Base-by-base conservation (phyloP, 2,797 vertebrate genomes). In the Sphaeramia orbicularis region DNA sequence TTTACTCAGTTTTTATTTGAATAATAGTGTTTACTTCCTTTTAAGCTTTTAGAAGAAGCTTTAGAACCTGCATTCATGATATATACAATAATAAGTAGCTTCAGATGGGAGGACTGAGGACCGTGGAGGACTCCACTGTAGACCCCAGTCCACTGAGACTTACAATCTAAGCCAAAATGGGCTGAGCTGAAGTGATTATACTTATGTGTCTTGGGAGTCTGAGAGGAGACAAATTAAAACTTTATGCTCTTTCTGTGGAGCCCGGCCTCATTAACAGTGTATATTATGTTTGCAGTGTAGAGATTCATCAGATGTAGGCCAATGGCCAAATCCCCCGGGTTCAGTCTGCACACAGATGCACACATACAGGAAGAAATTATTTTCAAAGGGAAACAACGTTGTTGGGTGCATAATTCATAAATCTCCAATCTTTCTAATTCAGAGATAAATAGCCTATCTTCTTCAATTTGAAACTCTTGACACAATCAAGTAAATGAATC, bases 191-290 rank as follows among this genome's bases (percentile, higher is more conserved):
- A 48, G 37, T 43, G 61, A 67, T 75, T 45, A 53, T 30, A 45
- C 38, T 0, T 27, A 47, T 14, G 32, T 18, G 8, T 66, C 61
- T 38, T 9, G 75, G 45, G 57, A 78, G 16, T 3, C 9, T 0
- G 47, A 57, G 59, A 71, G 6, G 35, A 69, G 45, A 62, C 24
- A 38, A 66, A 64, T 58, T 61, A 67, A 78, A 73, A 57, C 57
- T 62, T 51, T 56, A 18, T 40, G 24, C 61, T 76, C 32, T 44
- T 19, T 27, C 38, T 74, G 16, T 64, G 68, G 24, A 38, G 58
- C 13, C 21, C 37, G 2, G 47, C 38, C 77, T 86, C 63, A 64
- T 86, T 83, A 86, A 71, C 59, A 47, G 65, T 71, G 83, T 76
- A 81, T 66, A 75, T 67, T 49, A 30, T 54, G 65, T 68, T 78